Evolutionary conservation across 2,113 vertebrate species (phyloP).

Genomic region (Apteryx owenii): DNA sequence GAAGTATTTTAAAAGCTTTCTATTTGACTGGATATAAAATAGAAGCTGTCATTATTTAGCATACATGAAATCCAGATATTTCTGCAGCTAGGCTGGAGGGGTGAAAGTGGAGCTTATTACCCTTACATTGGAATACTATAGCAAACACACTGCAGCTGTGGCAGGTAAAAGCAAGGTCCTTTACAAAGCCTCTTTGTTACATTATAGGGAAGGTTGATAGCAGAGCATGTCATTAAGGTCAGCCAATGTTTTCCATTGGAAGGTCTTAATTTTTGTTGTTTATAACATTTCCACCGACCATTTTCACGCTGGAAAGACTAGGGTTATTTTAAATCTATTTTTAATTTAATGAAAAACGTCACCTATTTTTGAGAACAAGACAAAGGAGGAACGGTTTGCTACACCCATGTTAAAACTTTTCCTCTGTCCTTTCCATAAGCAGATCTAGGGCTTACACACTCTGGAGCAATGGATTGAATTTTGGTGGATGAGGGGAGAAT

Average conservation of each 20-base stretch:
- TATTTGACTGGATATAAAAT: background rate
- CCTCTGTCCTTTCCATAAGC: background rate
- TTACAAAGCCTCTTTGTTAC: background rate
- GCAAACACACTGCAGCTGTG: rapidly evolving
- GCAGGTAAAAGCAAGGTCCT: background rate
- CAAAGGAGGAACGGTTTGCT: background rate
- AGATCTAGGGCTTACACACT: background rate
- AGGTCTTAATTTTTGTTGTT: background rate
- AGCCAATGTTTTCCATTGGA: background rate
- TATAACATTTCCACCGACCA: background rate
- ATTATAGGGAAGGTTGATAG: background rate
- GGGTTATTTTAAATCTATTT: background rate
- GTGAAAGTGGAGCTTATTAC: background rate
- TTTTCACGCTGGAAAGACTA: background rate
- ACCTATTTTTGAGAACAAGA: background rate
- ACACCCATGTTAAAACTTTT: background rate
- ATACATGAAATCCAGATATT: background rate
- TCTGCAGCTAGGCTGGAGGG: background rate
- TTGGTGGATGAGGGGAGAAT: background rate
- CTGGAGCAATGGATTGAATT: background rate
- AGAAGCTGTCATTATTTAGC: background rate
- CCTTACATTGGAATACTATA: background rate
- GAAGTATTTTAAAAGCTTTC: background rate
- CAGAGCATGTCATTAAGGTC: background rate
- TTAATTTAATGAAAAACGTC: background rate